Base-by-base conservation (phyloP, 2,797 vertebrate species). In the Distichodus sexfasciatus region DNA sequence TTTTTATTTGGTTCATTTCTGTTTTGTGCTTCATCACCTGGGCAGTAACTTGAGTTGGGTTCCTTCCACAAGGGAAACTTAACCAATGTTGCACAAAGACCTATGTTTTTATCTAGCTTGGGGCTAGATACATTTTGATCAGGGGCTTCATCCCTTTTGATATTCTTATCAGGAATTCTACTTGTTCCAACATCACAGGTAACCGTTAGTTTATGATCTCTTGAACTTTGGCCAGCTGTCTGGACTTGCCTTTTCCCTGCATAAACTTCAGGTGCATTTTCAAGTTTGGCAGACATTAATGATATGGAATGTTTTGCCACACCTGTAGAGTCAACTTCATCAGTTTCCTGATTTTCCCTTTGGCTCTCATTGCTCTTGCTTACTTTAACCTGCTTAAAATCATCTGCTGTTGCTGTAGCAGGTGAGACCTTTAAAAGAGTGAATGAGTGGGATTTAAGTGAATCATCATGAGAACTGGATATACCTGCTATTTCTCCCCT, bases 41-140 rank as follows among this genome's bases (percentile, higher is more conserved):
- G 54, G 79, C 80, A 28, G 51, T 33, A 24, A 36, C 77, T 79
- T 66, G 73, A 33, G 79, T 76, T 82, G n/a, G 91, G 91, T 66
- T 90, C 76, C 64, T 80, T 91, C 91, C 91, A 91, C 66, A 90
- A 72, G 61, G 90, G 90, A 73, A 89, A 91, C 75, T 81, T 90
- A 33, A 79, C 48, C 6, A 69, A 67, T 17, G 26, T n/a, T 3
- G 61, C 63, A 26, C 70, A 24, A 17, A 3, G 26, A 17, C 71
- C 31, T 5, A 26, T 6, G 8, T 41, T 7, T 73, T 71, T 17
- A 5, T 55, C 62, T 60, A 66, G 12, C 4, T 38, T 47, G n/a
- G n/a, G n/a, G n/a, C 10, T n/a, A 38, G 15, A 23, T 38, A 21
- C 17, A 23, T 14, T 2, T 17, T 36, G 19, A 35, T 55, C 4